Conservation (phyloP, 2,888 invertebrate genomes). For the Leistus spinibarbis region DNA sequence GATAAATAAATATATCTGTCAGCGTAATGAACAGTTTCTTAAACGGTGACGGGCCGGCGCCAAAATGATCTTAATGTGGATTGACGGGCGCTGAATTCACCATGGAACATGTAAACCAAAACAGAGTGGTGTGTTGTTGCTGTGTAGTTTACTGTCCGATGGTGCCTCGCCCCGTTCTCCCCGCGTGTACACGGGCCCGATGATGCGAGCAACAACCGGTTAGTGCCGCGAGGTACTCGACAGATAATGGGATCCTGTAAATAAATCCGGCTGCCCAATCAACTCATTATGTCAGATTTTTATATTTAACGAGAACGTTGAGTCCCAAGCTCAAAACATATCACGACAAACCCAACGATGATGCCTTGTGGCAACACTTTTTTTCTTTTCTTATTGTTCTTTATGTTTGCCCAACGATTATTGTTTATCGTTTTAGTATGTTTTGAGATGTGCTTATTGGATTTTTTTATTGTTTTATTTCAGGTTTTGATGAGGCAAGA, state of each 20-base stretch:
- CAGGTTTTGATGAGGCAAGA: background rate
- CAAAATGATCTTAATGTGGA: slow-evolving; percentile 29
- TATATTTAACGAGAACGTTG: slow-evolving; percentile 16
- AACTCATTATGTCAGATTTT: slow-evolving; percentile 25
- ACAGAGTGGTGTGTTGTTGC: slow-evolving; percentile 3
- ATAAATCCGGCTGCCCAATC: slow-evolving; percentile 20
- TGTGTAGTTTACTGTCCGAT: background rate
- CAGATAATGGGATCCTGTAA: slow-evolving; percentile 15
- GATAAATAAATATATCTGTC: background rate
- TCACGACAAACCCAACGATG: background rate
- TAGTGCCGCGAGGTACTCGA: slow-evolving; percentile 1
- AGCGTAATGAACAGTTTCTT: background rate
- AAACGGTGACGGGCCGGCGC: slow-evolving; percentile 11
- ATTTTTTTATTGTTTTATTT: background rate
- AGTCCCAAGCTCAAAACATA: background rate
- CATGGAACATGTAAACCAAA: background rate
- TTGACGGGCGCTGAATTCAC: slow-evolving; percentile 14
- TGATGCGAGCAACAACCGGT: background rate
- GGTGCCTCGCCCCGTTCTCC: background rate
- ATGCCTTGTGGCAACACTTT: background rate
- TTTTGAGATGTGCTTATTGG: background rate
- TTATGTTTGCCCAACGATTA: background rate
- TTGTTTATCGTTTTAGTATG: background rate
- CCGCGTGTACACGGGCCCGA: slow-evolving; percentile 46
- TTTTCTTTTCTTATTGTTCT: background rate